These are phyloP conservation scores for Thelaira solivaga DNA, from an alignment of 2,888 invertebrate genomes.

Conservation along the genomic window DNA sequence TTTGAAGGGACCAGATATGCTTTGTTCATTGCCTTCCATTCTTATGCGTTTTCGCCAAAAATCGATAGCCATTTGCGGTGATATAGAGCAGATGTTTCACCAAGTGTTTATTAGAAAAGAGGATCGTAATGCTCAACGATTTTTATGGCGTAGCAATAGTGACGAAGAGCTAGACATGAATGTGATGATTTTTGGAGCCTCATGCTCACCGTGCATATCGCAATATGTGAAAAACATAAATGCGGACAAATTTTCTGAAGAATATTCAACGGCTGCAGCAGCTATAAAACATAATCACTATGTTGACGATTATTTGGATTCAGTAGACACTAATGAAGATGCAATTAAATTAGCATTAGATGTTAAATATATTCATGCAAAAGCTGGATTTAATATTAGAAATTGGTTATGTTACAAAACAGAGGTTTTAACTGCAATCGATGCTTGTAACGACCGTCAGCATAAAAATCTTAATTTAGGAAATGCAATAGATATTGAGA, in stretches of 20 bases:
- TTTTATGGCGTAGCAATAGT: not conserved
- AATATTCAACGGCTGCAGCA: too few species aligned
- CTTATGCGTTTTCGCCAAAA: not conserved
- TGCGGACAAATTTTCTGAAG: too few species aligned
- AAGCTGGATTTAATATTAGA: slow-evolving; percentile 27
- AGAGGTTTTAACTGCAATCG: slow-evolving; percentile 19
- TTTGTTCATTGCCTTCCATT: not conserved
- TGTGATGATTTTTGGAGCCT: not conserved
- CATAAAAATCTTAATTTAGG: slow-evolving; percentile 16
- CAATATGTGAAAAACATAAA: not conserved
- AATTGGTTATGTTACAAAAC: slow-evolving; percentile 13
- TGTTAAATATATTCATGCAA: slow-evolving; percentile 21
- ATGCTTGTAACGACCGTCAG: not conserved
- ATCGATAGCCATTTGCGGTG: not conserved
- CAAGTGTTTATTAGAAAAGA: not conserved
- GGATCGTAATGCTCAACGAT: not conserved
- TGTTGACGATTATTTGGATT: slow-evolving; percentile 34
- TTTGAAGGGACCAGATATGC: not conserved
- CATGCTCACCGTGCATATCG: not conserved
- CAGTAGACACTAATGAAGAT: slow-evolving; percentile 30
- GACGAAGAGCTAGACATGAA: not conserved
- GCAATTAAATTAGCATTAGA: slow-evolving; percentile 13
- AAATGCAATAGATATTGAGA: slow-evolving; percentile 10
- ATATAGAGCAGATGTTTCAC: not conserved
- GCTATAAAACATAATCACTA: slow-evolving; percentile 39